Base-by-base conservation (phyloP, 2,113 vertebrate species). In the Callocephalon fimbriatum region DNA sequence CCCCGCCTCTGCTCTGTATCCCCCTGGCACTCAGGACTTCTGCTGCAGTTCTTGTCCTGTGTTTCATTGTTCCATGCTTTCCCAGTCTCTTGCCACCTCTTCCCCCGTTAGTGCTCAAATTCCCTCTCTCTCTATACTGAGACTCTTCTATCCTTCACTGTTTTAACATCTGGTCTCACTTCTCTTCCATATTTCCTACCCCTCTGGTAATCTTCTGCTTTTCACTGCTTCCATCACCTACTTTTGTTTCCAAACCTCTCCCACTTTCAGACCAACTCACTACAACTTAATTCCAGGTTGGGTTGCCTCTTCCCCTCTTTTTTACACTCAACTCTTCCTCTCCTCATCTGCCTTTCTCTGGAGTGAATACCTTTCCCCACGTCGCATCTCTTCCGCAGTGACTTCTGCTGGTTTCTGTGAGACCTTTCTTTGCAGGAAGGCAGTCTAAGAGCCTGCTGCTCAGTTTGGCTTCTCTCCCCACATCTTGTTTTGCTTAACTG, bases 191-290 rank as follows among this genome's bases (percentile, higher is more conserved):
- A 40, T 77, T 71, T 51, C 29, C 6, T 29, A 3, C 37, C 7
- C 12, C 56, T 83, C 17, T 62, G 50, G 11, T 63, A 31, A 40
- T 83, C 31, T 70, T 77, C 27, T 81, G 35, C n/a, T 91, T 75
- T 58, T 89, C 44, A 35, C 22, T 54, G 20, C 68, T 77, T 90
- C n/a, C 18, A 71, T 86, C 42, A 58, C 42, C 42, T 23, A 53
- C 25, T 58, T 51, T 87, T 83, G 10, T 86, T 89, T 89, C 56
- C 51, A 80, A 68, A 45, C 59, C 12, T 83, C 40, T 96, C 31
- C 38, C 38, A n/a, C 10, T 92, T 83, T 35, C 65, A 71, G 35
- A 89, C 25, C 29, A 74, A 18, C 37, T 70, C 74, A 70, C 19
- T 65, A 5, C 58, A 58, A 6, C 21, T 74, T 62, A 61, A 22